Conservation (phyloP, 92 coral and sea anemone species). For the Siderastrea siderea region DNA sequence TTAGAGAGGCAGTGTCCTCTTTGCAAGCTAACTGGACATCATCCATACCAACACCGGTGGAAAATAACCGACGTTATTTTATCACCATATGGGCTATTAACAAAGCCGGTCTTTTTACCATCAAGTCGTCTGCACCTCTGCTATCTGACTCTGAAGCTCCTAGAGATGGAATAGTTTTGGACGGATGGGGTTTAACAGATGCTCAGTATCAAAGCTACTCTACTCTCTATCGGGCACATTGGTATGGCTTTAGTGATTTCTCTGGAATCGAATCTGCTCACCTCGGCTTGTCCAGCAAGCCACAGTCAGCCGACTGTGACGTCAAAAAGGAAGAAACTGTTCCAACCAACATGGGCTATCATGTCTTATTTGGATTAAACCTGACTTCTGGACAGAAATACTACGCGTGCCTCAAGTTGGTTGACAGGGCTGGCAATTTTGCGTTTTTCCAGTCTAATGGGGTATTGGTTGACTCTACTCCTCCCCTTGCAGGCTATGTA, state of each 20-base stretch:
- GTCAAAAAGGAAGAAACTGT: conserved; percentile 63
- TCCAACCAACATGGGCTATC: conserved; percentile 59
- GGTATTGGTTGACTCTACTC: conserved; percentile 81
- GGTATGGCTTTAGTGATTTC: conserved; percentile 88
- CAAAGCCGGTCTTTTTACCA: conserved; percentile 84
- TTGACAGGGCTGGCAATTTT: conserved; percentile 88
- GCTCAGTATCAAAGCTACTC: conserved; percentile 83
- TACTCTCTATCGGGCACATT: conserved; percentile 88
- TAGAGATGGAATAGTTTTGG: conserved; percentile 74
- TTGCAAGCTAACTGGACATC: conserved; percentile 92
- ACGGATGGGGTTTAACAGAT: conserved; percentile 95
- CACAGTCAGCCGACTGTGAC: conserved; percentile 69
- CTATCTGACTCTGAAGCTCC: conserved; percentile 90
- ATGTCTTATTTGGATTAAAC: conserved; percentile 77
- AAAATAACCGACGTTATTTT: conserved; percentile 84
- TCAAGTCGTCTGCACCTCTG: conserved; percentile 81
- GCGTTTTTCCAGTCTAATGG: conserved; percentile 86
- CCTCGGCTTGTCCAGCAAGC: conserved; percentile 82
- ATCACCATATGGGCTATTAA: conserved; percentile 84
- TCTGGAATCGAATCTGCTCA: conserved; percentile 75
- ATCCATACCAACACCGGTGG: conserved; percentile 23
- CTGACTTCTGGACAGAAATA: conserved; percentile 82
- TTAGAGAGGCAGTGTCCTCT: conserved; percentile 55
- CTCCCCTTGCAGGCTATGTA: conserved; percentile 85
- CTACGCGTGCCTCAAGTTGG: conserved; percentile 80